These are phyloP conservation scores for Chelonus formosanus DNA, from an alignment of 2,888 invertebrate species.

Conservation along the genomic window DNA sequence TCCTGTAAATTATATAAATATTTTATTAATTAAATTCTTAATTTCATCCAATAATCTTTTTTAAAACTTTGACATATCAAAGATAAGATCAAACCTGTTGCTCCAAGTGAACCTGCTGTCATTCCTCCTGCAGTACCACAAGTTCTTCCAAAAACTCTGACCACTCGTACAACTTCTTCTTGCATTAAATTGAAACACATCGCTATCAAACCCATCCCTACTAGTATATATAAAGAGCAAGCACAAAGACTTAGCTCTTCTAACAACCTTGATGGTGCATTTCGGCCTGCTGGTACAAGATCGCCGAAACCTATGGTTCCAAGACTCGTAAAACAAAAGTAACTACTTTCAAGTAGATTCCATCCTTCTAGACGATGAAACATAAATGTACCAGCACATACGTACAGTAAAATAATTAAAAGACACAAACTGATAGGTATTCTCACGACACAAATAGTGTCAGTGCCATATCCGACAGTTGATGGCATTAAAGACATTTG, in stretches of 20 bases:
- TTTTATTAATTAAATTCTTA: not conserved
- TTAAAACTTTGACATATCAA: not conserved
- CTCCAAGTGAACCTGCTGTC: conserved; percentile 30
- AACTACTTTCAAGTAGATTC: conserved; percentile 87
- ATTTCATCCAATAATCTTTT: no score
- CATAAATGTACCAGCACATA: conserved; percentile 87
- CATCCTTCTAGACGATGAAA: conserved; percentile 92
- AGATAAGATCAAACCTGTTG: conserved; percentile 20
- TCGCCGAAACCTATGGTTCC: conserved; percentile 88
- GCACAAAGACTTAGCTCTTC: conserved; percentile 78
- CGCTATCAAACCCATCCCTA: conserved; percentile 86
- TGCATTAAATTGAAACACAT: conserved; percentile 89
- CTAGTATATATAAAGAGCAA: conserved; percentile 82
- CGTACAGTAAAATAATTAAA: conserved; percentile 84
- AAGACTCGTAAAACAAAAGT: conserved; percentile 81
- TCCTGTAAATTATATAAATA: conserved; percentile 26
- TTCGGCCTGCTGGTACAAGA: conserved; percentile 72
- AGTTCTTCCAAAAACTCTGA: conserved; percentile 67
- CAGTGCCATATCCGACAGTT: conserved; percentile 62
- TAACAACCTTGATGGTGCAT: conserved; percentile 65
- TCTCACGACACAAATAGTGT: conserved; percentile 72
- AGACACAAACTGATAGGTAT: conserved; percentile 90
- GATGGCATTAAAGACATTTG: conserved; percentile 50
- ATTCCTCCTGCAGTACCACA: conserved; percentile 60
- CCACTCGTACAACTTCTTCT: conserved; percentile 74